These are phyloP conservation scores for Lysandra bellargus DNA, from an alignment of 2,888 invertebrate species.

Conservation along the genomic window DNA sequence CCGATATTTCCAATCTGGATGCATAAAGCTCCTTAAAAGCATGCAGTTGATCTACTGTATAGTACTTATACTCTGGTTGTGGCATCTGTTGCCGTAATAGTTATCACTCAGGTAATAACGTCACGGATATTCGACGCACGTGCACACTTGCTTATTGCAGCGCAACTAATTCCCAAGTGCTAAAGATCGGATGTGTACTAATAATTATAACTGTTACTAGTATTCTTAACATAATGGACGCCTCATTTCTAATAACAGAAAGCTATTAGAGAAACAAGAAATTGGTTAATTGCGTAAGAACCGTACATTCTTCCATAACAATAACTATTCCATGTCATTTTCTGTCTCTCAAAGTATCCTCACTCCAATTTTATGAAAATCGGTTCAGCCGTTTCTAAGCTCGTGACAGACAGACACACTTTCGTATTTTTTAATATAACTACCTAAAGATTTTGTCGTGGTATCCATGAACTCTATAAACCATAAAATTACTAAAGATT, in stretches of 20 bases:
- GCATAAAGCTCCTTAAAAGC: background rate
- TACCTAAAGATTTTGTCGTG: background rate
- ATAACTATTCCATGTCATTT: too few species aligned
- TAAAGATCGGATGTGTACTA: background rate
- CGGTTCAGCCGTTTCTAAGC: too few species aligned
- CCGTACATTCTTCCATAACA: too few species aligned
- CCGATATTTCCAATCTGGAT: too few species aligned
- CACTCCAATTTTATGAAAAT: too few species aligned
- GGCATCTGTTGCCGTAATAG: slow-evolving; percentile 41
- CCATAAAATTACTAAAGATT: background rate
- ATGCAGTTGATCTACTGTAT: background rate
- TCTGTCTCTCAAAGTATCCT: too few species aligned
- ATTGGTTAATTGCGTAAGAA: too few species aligned
- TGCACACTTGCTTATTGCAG: slow-evolving; percentile 50
- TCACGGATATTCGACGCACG: slow-evolving; percentile 49
- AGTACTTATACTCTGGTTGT: slow-evolving; percentile 28
- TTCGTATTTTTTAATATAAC: too few species aligned
- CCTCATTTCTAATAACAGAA: too few species aligned
- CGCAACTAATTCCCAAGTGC: slow-evolving; percentile 47
- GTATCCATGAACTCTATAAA: background rate
- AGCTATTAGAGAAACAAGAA: too few species aligned
- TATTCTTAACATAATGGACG: background rate
- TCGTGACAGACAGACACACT: background rate
- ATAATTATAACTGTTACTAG: slow-evolving; percentile 14
- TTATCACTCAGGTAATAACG: slow-evolving; percentile 49